A percentile compares a stretch with the other conserved stretches of the same genome.
phyloP scores from a whole-genome alignment of 2,113 vertebrate genomes.

The Gymnarchus niloticus region DNA sequence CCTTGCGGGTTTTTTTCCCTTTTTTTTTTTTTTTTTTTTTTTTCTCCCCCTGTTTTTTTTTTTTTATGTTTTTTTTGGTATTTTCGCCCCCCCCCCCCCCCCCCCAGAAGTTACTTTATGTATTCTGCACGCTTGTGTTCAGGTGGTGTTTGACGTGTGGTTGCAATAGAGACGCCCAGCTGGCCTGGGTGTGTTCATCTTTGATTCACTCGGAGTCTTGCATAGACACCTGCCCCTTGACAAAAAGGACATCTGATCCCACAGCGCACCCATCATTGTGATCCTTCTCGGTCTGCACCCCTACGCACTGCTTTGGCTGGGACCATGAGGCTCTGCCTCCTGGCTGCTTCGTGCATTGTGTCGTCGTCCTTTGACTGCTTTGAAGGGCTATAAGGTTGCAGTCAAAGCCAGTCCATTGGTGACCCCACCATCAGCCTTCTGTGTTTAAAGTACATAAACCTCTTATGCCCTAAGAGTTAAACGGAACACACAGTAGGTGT shows the following conservation, averaged over 20 bases:
- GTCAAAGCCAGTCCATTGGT: background rate
- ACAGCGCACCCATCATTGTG: background rate
- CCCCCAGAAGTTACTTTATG: no score
- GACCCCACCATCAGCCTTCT: background rate
- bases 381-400: slow-evolving; percentile 8
- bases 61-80: no score
- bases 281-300: background rate
- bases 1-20: no score
- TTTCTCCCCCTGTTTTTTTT: no score
- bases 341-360: background rate
- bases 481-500: background rate
- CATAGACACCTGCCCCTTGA: background rate
- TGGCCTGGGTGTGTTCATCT: slow-evolving; percentile 12
- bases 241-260: background rate
- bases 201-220: background rate
- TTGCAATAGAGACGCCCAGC: slow-evolving; percentile 14
- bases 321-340: background rate
- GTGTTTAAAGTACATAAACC: background rate
- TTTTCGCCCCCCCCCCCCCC: no score
- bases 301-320: background rate
- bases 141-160: no score
- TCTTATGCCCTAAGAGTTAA: background rate
- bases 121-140: background rate
- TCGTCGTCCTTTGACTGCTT: background rate
- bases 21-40: no score